Percentiles rank a stretch among this genome's conserved stretches.
Evolutionary conservation across 2,113 vertebrate species (phyloP).

Genomic region (Ammodytes marinus): DNA sequence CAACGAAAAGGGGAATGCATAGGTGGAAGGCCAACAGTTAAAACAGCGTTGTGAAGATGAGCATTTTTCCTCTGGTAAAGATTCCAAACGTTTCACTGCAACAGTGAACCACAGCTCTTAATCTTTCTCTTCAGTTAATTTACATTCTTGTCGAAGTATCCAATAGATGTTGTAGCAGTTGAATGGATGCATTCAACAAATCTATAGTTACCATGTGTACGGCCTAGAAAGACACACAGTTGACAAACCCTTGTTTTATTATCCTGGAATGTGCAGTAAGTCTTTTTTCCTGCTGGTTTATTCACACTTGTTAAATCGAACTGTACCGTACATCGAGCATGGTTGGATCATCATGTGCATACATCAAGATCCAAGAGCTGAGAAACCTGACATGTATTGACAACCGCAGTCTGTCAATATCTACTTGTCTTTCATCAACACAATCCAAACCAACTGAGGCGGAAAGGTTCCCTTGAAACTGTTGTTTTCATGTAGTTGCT

Average conservation of each 20-base stretch:
- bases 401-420: neutral
- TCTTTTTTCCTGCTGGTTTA: neutral
- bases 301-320: neutral
- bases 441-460: neutral
- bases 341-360: neutral
- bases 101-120: slow-evolving; percentile 21
- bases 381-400: neutral
- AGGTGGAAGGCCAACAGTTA: slow-evolving; percentile 32
- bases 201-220: neutral
- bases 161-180: neutral
- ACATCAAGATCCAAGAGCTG: neutral
- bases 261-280: neutral
- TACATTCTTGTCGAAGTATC: slow-evolving; percentile 12
- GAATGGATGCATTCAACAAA: neutral
- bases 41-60: slow-evolving; percentile 24
- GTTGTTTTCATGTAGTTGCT: neutral
- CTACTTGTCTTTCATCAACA: slow-evolving; percentile 9
- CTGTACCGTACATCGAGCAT: neutral
- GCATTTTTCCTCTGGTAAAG: slow-evolving; percentile 15
- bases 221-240: neutral
- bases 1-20: slow-evolving; percentile 28
- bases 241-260: neutral
- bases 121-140: slow-evolving; percentile 13
- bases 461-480: slow-evolving; percentile 12
- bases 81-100: neutral